Base-by-base conservation (phyloP, 2,797 vertebrate species). In the Linurgus olivaceus region DNA sequence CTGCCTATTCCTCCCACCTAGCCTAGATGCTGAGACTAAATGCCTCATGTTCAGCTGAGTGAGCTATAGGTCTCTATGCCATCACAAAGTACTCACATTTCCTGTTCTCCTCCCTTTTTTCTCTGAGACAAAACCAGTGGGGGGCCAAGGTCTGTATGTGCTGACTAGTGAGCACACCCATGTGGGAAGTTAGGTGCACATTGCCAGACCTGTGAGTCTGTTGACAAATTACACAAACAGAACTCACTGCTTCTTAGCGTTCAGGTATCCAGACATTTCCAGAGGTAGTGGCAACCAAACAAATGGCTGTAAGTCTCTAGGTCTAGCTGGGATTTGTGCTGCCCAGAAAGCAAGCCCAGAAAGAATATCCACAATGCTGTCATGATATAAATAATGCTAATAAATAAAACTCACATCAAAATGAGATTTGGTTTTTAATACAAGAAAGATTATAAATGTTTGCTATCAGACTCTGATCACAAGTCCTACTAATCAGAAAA, bases 371-470 rank as follows among this genome's bases (percentile, higher is more conserved):
- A 71, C 6, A 2, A 48, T 79, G 26, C 52, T 95, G 78, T 25
- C 67, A 66, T 10, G 76, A 65, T 83, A 94, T 71, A 86, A 93
- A 78, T 71, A 73, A 74, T 33, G 87, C 55, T 58, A 94, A 93
- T 82, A 94, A 83, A 81, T 81, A 90, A 85, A 90, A 89, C 45
- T 95, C 73, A 80, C 7, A 94, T 74, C 35, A 90, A 74, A 74
- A 96, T 75, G 33, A 90, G 18, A 67, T 38, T 72, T 47, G n/a
- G n/a, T 90, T 97, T 90, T 90, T 97, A 61, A 90, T 79, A n/a
- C 55, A 93, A 96, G 73, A 90, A 93, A 85, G 47, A 73, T 70
- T 70, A 72, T 70, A 68, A 47, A 95, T 95, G 40, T 76, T 78
- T 95, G 40, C 88, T 95, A 90, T 91, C 86, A 91, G 79, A 91